Base-by-base conservation (phyloP, 2,113 vertebrate genomes). In the Myodes glareolus region DNA sequence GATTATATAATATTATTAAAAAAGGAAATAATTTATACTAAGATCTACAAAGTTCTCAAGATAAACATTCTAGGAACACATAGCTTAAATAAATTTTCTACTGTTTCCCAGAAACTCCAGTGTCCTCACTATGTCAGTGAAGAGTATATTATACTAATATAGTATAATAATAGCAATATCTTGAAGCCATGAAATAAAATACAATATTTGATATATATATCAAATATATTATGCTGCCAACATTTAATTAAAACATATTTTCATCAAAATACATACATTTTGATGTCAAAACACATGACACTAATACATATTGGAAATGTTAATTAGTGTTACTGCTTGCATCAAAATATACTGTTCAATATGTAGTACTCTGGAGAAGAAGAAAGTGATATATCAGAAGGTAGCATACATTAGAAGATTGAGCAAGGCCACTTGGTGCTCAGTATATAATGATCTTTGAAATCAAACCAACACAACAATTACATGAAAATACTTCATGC, bases 91-190 rank as follows among this genome's bases (percentile, higher is more conserved):
- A 33, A 33, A 47, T 67, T 61, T 95, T 91, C 47, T 94, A 75
- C 3, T 31, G 85, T 86, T 6, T 89, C 14, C 47, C 25, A 88
- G 12, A 80, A 94, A 90, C 23, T 36, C 39, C 42, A 8, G 94
- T 42, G 75, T 3, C 23, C 68, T 77, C 19, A 78, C 25, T 75
- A 9, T 58, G 86, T 90, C 17, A 81, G 31, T 91, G 42, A 61
- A 91, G 12, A 90, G 36, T 3, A 90, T 27, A 84, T 47, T 27
- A 67, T 27, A 84, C 55, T 27, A 67, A 82, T 90, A 80, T 85
- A 21, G 73, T 77, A 94, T 94, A 92, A 42, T 95, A 93, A 90
- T 77, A 29, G n/a, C n/a, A 21, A 86, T 76, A 70, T 91, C 7
- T 21, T 92, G 65, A 3, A 78, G 45, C 2, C 10, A 36, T 36